These are phyloP conservation scores for Chinchilla lanigera DNA, from an alignment of 2,113 vertebrate species.

Conservation along the genomic window DNA sequence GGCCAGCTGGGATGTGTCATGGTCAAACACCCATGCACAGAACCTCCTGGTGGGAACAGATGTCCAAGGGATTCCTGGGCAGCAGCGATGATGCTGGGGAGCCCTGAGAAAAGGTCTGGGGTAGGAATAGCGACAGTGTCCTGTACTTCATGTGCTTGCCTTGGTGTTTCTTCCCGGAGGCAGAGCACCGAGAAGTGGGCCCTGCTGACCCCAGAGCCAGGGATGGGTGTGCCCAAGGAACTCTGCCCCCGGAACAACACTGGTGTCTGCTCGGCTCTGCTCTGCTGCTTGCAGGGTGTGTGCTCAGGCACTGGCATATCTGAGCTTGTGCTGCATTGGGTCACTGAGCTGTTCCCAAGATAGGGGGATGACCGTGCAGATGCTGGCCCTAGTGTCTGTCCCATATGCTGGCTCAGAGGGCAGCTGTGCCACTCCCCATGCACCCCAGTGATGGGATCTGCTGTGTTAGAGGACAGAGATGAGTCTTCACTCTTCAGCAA, in stretches of 20 bases:
- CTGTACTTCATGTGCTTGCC: background rate
- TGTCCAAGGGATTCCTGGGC: background rate
- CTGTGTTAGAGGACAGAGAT: too few relatives aligned
- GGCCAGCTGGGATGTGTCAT: too few relatives aligned
- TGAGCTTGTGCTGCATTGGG: background rate
- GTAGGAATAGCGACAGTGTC: background rate
- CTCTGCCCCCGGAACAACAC: background rate
- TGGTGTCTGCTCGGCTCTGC: background rate
- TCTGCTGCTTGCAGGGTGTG: accelerated
- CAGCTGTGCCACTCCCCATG: accelerated
- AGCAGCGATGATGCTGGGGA: background rate
- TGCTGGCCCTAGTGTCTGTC: background rate
- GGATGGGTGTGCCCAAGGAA: accelerated
- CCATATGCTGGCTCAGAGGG: background rate
- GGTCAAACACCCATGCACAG: accelerated
- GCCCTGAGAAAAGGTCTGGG: background rate
- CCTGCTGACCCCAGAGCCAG: too few relatives aligned
- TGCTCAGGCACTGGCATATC: accelerated
- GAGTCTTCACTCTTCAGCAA: too few relatives aligned
- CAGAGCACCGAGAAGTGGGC: too few relatives aligned
- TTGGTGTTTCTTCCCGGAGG: background rate
- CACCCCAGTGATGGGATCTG: background rate
- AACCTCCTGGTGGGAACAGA: background rate
- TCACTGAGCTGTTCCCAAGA: background rate
- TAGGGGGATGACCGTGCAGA: background rate